Percentiles rank a stretch among this genome's conserved stretches.
phyloP scores from a whole-genome alignment of 1,140 invertebrate genomes.

The Diuraphis noxia region DNA sequence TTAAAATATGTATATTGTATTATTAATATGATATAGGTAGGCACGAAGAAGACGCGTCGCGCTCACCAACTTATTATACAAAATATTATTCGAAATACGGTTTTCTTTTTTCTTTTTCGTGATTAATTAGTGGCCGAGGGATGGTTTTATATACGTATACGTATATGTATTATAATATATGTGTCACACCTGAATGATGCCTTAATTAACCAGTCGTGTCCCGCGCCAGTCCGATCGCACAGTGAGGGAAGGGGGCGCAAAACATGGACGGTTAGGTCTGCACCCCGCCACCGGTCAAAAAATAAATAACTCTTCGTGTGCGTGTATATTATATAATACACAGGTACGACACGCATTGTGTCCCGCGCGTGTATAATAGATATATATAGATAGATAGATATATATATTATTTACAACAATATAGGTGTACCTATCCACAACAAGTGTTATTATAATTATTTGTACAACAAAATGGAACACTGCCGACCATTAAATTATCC shows the following conservation, averaged over 20 bases:
- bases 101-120: background rate
- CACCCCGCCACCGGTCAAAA: background rate
- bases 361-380: background rate
- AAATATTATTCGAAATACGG: background rate
- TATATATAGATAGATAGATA: no score
- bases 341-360: background rate
- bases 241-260: background rate
- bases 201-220: conserved; percentile 43
- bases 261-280: conserved; percentile 24
- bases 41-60: background rate
- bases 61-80: background rate
- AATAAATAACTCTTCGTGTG: conserved; percentile 13
- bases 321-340: no score
- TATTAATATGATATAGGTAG: background rate
- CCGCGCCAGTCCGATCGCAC: background rate
- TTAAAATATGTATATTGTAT: background rate
- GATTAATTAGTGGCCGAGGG: conserved; percentile 42
- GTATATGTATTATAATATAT: background rate
- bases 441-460: conserved; percentile 21
- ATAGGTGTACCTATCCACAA: background rate
- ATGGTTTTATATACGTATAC: background rate
- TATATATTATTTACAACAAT: background rate
- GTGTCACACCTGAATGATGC: conserved; percentile 39
- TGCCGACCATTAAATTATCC: conserved; percentile 7
- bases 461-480: conserved; percentile 44